Evolutionary conservation across 2,797 vertebrate species (phyloP), one percentile per base, ranked within the genome.

Genomic region (Acomys russatus): DNA sequence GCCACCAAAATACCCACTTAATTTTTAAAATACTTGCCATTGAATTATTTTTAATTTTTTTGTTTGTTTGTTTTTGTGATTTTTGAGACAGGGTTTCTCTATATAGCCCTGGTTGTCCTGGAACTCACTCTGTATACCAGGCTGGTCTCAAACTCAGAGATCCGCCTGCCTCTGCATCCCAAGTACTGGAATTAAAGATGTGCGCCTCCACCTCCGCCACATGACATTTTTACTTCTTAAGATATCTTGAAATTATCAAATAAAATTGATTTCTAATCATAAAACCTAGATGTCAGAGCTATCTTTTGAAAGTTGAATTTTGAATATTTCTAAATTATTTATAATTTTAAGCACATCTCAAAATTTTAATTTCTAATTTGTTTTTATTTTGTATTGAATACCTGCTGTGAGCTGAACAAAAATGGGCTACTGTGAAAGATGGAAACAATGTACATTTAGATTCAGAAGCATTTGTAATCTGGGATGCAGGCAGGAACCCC

Each of bases 251-350:
- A 66, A 92, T 33, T 82, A n/a, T 38, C 71, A 44, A 25, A 8
- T 49, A 44, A 35, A 90, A 77, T 91, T 82, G 4, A 44, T 59
- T 95, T 95, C 49, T 86, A 56, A 92, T 89, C 54, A 56, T 64
- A 64, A 96, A 94, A 84, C 51, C n/a, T 49, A 66, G 28, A 22
- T 63, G 5, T 82, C 71, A 96, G 68, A 95, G 66, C 44, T 94
- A 22, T 74, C 20, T 38, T 91, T 38, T 92, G 33, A 86, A 90
- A 28, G 77, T 63, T 44, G 44, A 44, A 59, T 28, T 94, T 44
- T 44, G 44, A 44, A 44, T 94, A 71, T 71, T 71, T 35, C 33
- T 66, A 84, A 84, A 66, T 66, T 66, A 49, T 49, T 66, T 84
- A 33, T 66, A 73, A 77, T 4, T 82, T 56, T 90, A 51, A 51